phyloP scores from a whole-genome alignment of 2,797 vertebrate species.

The Octomys mimax region DNA sequence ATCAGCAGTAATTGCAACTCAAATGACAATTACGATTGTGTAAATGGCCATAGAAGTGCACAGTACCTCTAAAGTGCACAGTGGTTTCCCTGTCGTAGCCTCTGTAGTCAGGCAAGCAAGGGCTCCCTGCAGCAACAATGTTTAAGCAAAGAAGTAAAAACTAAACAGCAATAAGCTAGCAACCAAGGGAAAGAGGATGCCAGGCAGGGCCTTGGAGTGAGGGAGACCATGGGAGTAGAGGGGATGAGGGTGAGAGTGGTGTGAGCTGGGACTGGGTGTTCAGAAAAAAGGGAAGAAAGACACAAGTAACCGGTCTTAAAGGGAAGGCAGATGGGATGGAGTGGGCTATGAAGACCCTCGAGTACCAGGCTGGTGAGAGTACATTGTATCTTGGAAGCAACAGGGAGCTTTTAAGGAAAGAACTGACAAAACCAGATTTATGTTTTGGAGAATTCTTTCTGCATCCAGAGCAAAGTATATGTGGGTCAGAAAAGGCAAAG shows the following conservation, averaged over 20 bases:
- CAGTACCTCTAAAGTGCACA: neutral
- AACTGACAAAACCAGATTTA: neutral
- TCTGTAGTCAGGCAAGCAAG: neutral
- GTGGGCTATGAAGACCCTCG: neutral
- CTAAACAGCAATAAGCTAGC: neutral
- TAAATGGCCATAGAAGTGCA: neutral
- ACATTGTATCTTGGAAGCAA: neutral
- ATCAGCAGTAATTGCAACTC: neutral
- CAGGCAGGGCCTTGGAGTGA: neutral
- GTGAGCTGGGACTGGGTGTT: neutral
- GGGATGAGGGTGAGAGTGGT: neutral
- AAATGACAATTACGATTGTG: neutral
- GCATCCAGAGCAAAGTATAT: neutral
- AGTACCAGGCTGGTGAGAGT: neutral
- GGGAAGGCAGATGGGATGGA: neutral
- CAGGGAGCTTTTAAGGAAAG: neutral
- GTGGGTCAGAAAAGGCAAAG: neutral
- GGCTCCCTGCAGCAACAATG: neutral
- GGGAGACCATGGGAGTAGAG: neutral
- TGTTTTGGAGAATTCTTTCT: conserved; percentile 27
- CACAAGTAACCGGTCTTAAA: neutral
- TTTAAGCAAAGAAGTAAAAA: neutral
- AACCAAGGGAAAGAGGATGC: neutral
- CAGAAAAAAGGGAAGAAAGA: neutral
- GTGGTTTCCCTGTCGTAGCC: too few species aligned